Percentiles rank a stretch among this genome's conserved stretches.
Evolutionary conservation across 2,888 invertebrate genomes (phyloP).

Genomic region (Sinodicranocentrus sp.): DNA sequence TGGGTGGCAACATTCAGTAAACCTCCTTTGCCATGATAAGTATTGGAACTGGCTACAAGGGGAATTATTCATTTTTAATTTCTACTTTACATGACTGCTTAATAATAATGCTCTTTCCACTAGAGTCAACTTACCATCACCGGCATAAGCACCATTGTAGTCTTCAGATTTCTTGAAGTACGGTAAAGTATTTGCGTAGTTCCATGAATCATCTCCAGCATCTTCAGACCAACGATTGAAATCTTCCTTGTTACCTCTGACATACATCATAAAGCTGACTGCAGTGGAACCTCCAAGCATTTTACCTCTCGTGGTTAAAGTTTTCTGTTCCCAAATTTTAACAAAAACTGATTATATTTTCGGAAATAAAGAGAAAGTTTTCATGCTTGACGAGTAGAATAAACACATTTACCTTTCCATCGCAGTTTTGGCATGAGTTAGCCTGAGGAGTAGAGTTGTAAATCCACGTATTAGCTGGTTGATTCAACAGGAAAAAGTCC

Average conservation of each 20-base stretch:
- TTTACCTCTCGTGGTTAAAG: conserved; percentile 77
- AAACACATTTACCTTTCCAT: conserved; percentile 20
- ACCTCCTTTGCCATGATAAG: conserved; percentile 52
- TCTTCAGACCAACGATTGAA: conserved; percentile 43
- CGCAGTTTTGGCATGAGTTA: conserved; percentile 8
- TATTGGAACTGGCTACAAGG: background rate
- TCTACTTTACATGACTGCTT: background rate
- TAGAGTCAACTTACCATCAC: background rate
- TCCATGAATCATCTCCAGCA: conserved; percentile 36
- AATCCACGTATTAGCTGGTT: conserved; percentile 30
- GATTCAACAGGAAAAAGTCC: conserved; percentile 34
- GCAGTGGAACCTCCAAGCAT: conserved; percentile 44
- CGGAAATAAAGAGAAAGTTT: too few relatives aligned
- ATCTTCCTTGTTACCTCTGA: conserved; percentile 40
- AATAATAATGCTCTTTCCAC: background rate
- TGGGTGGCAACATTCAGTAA: conserved; percentile 10
- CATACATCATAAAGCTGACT: conserved; percentile 59
- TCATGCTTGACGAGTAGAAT: too few relatives aligned
- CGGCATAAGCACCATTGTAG: conserved; percentile 28
- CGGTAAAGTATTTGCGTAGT: conserved; percentile 49
- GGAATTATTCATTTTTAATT: conserved; percentile 8
- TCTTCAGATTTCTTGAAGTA: conserved; percentile 52
- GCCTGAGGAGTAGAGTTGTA: conserved; percentile 19
- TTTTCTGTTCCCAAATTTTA: too few relatives aligned
- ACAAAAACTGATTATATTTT: too few relatives aligned